Evolutionary conservation across 2,888 invertebrate species (phyloP).

Genomic region (Melieria crassipennis): DNA sequence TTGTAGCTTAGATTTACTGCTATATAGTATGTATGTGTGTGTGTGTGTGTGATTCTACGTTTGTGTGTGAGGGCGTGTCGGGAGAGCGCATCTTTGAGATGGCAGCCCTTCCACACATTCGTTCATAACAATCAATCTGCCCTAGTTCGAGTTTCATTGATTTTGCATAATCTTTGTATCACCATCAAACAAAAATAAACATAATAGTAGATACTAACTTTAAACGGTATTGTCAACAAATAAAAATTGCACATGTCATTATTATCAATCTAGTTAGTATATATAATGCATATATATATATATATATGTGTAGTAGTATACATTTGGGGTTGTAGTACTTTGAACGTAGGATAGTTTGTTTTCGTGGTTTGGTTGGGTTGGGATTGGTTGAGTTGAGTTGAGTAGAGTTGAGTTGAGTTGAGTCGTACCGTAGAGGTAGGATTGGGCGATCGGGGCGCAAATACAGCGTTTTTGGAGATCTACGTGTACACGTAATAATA

Average conservation of each 20-base stretch:
- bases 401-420: too few species aligned
- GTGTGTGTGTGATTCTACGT: constrained; percentile 5
- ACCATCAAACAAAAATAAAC: background rate
- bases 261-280: constrained; percentile 14
- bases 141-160: too few species aligned
- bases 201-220: constrained; percentile 23
- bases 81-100: background rate
- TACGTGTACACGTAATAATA: too few species aligned
- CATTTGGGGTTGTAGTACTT: background rate
- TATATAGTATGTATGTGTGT: constrained; percentile 21
- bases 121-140: too few species aligned
- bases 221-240: constrained; percentile 50
- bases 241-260: constrained; percentile 49
- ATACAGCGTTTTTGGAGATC: too few species aligned
- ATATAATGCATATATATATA: background rate
- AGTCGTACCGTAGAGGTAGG: too few species aligned
- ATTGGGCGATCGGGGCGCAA: too few species aligned
- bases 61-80: background rate
- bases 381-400: too few species aligned
- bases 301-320: background rate
- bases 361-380: too few species aligned
- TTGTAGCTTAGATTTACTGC: background rate
- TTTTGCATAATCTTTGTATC: too few species aligned
- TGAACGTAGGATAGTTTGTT: background rate
- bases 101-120: background rate